Conservation (phyloP, 2,113 vertebrate genomes). For the Morone saxatilis region DNA sequence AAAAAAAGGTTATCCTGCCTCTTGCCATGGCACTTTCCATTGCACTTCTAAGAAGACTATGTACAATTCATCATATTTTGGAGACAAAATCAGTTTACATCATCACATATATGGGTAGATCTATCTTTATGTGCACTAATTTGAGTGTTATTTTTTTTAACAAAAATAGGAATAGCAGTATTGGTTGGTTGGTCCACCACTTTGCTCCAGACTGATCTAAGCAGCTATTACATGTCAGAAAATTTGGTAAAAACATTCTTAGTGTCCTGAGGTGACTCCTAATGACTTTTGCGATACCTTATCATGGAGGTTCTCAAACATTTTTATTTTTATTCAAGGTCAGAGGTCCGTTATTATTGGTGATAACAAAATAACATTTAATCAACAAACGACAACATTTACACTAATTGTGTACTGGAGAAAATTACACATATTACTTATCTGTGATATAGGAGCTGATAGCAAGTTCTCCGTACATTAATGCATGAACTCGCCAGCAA, state of each 20-base stretch:
- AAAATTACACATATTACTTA: too few relatives aligned
- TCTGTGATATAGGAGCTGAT: too few relatives aligned
- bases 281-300: not conserved
- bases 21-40: constrained; percentile 36
- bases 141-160: not conserved
- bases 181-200: not conserved
- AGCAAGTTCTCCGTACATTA: too few relatives aligned
- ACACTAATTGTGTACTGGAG: too few relatives aligned
- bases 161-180: not conserved
- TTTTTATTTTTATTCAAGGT: too few relatives aligned
- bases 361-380: too few relatives aligned
- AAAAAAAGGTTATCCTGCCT: constrained; percentile 49
- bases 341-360: too few relatives aligned
- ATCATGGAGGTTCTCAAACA: too few relatives aligned
- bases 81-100: constrained; percentile 31
- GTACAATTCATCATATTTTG: constrained; percentile 16
- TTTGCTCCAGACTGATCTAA: not conserved
- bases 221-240: too few relatives aligned
- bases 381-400: too few relatives aligned
- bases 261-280: not conserved
- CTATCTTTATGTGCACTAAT: not conserved
- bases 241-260: not conserved
- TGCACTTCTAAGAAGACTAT: constrained; percentile 1
- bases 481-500: too few relatives aligned
- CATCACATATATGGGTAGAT: constrained; percentile 20